Conservation (phyloP, 2,888 invertebrate genomes). For the Trichogramma evanescens region DNA sequence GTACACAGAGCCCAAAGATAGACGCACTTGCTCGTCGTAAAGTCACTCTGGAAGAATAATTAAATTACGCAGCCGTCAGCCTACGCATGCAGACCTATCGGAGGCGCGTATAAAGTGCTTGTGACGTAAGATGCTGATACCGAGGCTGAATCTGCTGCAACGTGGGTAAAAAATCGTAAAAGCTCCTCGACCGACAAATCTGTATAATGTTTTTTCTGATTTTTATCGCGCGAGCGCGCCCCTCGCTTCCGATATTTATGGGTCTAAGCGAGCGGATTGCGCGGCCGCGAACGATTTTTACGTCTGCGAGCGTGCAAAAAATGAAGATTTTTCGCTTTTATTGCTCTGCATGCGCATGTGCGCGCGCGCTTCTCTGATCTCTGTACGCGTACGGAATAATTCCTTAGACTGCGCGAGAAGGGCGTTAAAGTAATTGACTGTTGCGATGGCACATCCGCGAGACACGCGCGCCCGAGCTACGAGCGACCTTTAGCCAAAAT, state of each 20-base stretch:
- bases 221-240: constrained; percentile 37
- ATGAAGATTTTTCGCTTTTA: constrained; percentile 18
- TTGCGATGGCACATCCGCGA: background rate
- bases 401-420: background rate
- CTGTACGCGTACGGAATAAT: constrained; percentile 19
- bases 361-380: background rate
- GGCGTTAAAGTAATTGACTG: constrained; percentile 22
- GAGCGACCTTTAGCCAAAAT: constrained; percentile 16
- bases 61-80: constrained; percentile 37
- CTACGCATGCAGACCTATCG: constrained; percentile 30
- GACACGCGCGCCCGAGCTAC: background rate
- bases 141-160: constrained; percentile 18
- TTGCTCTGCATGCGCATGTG: constrained; percentile 4
- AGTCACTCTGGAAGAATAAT: constrained; percentile 40
- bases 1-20: too few species aligned
- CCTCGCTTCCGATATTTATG: constrained; percentile 39
- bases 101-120: constrained; percentile 15
- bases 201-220: constrained; percentile 46
- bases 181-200: constrained; percentile 46
- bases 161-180: constrained; percentile 44
- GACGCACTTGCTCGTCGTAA: constrained; percentile 24
- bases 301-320: constrained; percentile 9
- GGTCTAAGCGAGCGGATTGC: constrained; percentile 30
- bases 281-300: constrained; percentile 21
- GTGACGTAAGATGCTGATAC: background rate